A percentile compares a stretch with the other conserved stretches of the same genome.
Conservation (phyloP, 2,888 invertebrate species). For the Aleiodes leptofemur region DNA sequence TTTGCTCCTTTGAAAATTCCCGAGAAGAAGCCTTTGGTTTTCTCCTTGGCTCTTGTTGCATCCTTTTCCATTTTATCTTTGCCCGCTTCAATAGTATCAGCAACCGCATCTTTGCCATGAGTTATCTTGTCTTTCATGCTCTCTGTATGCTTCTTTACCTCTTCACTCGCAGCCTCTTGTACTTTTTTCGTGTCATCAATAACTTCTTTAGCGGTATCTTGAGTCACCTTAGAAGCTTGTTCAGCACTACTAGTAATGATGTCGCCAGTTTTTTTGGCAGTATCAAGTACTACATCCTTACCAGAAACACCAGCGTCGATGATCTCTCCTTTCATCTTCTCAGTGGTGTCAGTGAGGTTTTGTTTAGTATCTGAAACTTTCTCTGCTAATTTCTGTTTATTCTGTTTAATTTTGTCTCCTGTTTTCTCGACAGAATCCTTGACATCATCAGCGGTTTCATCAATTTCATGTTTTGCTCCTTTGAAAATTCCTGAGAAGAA, state of each 20-base stretch:
- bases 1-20: constrained; percentile 60
- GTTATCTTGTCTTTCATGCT: too few relatives aligned
- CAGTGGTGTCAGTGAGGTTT: constrained; percentile 39
- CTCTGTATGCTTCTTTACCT: too few relatives aligned
- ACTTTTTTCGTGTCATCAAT: constrained; percentile 17
- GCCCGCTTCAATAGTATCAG: constrained; percentile 69
- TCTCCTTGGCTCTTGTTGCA: constrained; percentile 47
- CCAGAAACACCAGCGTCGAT: neutral
- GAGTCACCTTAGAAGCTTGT: constrained; percentile 60
- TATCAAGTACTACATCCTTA: constrained; percentile 63
- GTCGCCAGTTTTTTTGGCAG: constrained; percentile 59
- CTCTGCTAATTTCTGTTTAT: constrained; percentile 58
- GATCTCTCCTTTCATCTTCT: constrained; percentile 47
- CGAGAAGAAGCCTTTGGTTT: constrained; percentile 51
- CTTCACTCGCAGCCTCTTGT: constrained; percentile 51
- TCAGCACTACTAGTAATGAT: constrained; percentile 41
- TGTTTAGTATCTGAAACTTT: constrained; percentile 56
- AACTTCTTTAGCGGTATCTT: constrained; percentile 52
- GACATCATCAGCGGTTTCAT: constrained; percentile 50
- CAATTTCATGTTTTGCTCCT: constrained; percentile 46
- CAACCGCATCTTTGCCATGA: too few relatives aligned
- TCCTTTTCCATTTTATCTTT: constrained; percentile 69
- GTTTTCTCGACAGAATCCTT: constrained; percentile 44
- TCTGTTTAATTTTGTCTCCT: constrained; percentile 50
- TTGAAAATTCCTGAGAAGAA: constrained; percentile 59